phyloP scores from a whole-genome alignment of 2,797 vertebrate species.

The Trachops cirrhosus region DNA sequence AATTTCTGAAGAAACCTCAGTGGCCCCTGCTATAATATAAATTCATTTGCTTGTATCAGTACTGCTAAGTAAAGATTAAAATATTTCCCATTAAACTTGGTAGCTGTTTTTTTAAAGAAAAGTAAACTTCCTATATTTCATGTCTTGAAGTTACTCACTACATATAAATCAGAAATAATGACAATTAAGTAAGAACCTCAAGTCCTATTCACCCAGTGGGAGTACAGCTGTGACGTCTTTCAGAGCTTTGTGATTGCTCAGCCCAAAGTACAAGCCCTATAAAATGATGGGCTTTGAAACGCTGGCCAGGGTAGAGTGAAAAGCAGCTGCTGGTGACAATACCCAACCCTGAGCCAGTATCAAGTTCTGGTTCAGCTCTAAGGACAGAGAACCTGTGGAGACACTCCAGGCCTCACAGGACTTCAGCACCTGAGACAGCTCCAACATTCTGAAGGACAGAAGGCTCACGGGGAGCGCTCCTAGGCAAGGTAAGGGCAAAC shows the following conservation, averaged over 20 bases:
- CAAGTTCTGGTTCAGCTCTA: not conserved
- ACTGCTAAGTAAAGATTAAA: conserved; percentile 38
- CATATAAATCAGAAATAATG: conserved; percentile 76
- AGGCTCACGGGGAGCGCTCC: too few species aligned
- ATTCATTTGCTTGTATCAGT: conserved; percentile 35
- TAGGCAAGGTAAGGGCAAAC: conserved; percentile 33
- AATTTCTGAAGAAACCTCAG: not conserved
- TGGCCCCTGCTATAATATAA: not conserved
- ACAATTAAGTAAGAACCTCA: conserved; percentile 80
- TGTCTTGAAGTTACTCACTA: conserved; percentile 60
- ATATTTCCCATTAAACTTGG: not conserved
- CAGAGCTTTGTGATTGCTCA: conserved; percentile 87
- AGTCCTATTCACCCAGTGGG: conserved; percentile 82
- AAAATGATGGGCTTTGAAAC: conserved; percentile 87
- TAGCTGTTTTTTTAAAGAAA: conserved; percentile 32
- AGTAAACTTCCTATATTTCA: conserved; percentile 46
- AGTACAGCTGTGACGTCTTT: conserved; percentile 90
- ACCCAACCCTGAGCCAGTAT: not conserved
- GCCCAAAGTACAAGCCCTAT: conserved; percentile 85
- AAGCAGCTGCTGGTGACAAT: conserved; percentile 36
- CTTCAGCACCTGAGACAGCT: conserved; percentile 85
- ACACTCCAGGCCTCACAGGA: not conserved
- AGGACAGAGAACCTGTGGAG: not conserved
- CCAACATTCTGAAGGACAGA: not conserved
- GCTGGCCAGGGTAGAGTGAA: conserved; percentile 83